A percentile compares a stretch with the other conserved stretches of the same genome.
Conservation (phyloP, 2,113 vertebrate species). For the Dromas ardeola region DNA sequence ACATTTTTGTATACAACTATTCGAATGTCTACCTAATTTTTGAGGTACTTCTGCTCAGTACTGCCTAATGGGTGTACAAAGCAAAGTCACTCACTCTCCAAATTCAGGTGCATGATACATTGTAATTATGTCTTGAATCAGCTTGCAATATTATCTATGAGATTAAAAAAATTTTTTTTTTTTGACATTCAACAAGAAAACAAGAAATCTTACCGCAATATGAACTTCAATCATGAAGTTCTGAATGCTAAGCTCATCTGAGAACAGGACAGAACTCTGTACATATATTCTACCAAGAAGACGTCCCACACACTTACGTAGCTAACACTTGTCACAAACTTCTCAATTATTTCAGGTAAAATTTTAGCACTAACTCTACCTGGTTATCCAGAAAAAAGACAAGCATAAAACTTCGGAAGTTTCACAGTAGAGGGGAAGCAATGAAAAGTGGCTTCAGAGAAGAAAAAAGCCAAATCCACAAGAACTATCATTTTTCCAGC, state of each 20-base stretch:
- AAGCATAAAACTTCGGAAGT: background rate
- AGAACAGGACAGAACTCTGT: background rate
- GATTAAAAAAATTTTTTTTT: background rate
- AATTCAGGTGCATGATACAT: background rate
- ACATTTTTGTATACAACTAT: background rate
- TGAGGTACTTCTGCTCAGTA: background rate
- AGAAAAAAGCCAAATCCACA: background rate
- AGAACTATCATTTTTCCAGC: background rate
- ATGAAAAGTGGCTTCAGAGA: background rate
- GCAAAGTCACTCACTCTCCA: background rate
- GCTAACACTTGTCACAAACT: background rate
- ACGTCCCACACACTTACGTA: rapidly evolving
- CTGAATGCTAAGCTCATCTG: background rate
- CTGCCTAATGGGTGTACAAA: background rate
- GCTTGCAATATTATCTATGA: background rate
- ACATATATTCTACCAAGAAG: background rate
- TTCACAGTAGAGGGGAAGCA: background rate
- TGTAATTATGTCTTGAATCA: background rate
- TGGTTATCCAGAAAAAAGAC: background rate
- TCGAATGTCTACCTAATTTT: background rate
- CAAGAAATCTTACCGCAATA: background rate
- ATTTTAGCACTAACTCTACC: background rate
- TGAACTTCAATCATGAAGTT: background rate
- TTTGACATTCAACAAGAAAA: background rate
- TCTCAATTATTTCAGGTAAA: background rate